A percentile compares a stretch with the other conserved stretches of the same genome.
These are phyloP conservation scores for Tubulanus polymorphus DNA, from an alignment of 2,888 invertebrate genomes.

Conservation along the genomic window DNA sequence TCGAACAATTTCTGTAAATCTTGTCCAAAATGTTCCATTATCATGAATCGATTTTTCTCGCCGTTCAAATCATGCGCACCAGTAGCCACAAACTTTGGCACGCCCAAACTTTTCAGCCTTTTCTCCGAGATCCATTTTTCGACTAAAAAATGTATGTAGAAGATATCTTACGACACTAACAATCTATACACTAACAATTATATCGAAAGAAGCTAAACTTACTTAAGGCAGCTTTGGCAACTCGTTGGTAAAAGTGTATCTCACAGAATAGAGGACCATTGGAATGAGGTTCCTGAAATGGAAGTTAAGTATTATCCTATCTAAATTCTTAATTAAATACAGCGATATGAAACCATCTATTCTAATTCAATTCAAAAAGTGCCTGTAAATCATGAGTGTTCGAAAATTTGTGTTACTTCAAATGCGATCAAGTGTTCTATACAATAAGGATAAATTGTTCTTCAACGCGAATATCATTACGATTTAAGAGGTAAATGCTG, in stretches of 20 bases:
- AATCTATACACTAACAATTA: neutral
- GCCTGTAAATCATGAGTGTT: no score
- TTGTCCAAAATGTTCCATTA: constrained; percentile 84
- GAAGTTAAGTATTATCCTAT: no score
- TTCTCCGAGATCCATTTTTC: constrained; percentile 65
- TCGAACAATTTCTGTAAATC: constrained; percentile 80
- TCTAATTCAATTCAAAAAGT: no score
- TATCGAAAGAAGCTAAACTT: constrained; percentile 48
- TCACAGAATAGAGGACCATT: constrained; percentile 99
- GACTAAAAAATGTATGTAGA: constrained; percentile 58
- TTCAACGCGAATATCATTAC: no score
- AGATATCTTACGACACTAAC: neutral
- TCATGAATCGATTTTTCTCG: constrained; percentile 81
- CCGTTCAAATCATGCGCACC: constrained; percentile 78
- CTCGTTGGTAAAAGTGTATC: constrained; percentile 87
- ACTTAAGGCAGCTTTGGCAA: constrained; percentile 76
- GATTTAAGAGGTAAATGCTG: no score
- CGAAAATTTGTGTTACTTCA: no score
- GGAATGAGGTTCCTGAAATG: constrained; percentile 77
- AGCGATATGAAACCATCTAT: no score
- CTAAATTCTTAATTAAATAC: no score
- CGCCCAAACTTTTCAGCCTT: constrained; percentile 69
- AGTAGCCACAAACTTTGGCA: constrained; percentile 84
- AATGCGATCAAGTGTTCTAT: no score
- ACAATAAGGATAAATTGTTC: no score